Evolutionary conservation across 2,113 vertebrate species (phyloP), one percentile per base, ranked within the genome.

Genomic region (Eubucco bourcierii): DNA sequence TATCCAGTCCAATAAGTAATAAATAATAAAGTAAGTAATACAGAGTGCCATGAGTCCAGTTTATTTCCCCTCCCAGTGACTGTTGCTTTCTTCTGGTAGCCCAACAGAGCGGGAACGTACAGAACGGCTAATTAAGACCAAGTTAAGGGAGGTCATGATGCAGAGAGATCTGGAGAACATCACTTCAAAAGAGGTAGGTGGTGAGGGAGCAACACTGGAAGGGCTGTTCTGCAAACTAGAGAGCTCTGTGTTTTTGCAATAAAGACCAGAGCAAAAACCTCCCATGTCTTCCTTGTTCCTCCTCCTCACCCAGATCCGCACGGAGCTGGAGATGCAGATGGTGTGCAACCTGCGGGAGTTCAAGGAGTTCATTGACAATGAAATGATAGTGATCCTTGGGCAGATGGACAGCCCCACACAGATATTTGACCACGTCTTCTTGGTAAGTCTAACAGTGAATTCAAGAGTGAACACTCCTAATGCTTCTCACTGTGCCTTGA

Each of bases 361-460:
- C 94, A 99, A 99, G 76, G 99, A 99, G 92, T 99, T 99, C 97
- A 99, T 99, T 59, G 99, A 99, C 95, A 99, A 99, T 18, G 99
- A 99, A 94, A 99, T 99, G 99, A 99, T 99, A 14, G 97, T 99
- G 93, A 99, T 99, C 96, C 98, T 99, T 64, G 99, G 99, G 64
- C 99, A 99, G 97, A 99, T 99, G 99, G 99, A 99, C 97, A 99
- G 99, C 91, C 99, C 99, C 88, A 99, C 99, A 0, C 98, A 99
- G 95, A 99, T 99, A 95, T 99, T 99, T 82, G 99, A 99, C 79
- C 99, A 99, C 4, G 98, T 99, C 66, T 99, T 98, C 68, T 97
- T 99, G 99, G 99, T 99, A 94, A 98, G 98, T 95, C 59, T 66
- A 9, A 33, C 27, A 31, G 28, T 29, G 65, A 85, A 70, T 24